A percentile compares a stretch with the other conserved stretches of the same genome.
Conservation (phyloP, 2,113 vertebrate species). For the Paratilapia polleni region DNA sequence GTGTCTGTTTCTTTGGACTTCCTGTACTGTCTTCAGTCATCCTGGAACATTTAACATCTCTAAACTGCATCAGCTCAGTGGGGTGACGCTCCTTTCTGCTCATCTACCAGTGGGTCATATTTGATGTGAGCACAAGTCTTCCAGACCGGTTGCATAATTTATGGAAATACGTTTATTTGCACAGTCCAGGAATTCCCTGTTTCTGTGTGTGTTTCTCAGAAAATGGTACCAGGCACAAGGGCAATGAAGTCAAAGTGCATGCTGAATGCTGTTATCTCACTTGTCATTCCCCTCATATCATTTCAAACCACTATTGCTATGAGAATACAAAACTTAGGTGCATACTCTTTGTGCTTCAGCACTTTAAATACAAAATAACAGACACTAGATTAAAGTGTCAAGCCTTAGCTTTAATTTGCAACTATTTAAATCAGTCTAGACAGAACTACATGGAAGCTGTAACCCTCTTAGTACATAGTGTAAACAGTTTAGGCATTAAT, state of each 20-base stretch:
- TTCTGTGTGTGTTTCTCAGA: neutral
- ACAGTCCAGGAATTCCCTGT: neutral
- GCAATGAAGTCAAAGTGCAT: neutral
- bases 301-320: neutral
- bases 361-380: neutral
- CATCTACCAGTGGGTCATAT: neutral
- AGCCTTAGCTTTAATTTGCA: neutral
- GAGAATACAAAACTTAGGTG: neutral
- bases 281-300: neutral
- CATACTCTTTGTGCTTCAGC: neutral
- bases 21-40: neutral
- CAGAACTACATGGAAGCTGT: neutral
- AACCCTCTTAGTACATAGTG: neutral
- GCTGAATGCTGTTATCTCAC: neutral
- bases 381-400: neutral
- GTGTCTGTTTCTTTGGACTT: neutral
- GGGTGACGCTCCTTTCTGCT: neutral
- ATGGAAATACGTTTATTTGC: slow-evolving; percentile 10
- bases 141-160: slow-evolving; percentile 34
- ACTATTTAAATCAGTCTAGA: neutral
- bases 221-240: neutral
- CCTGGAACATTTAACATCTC: neutral
- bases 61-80: neutral
- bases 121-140: slow-evolving; percentile 22
- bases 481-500: too few species aligned